Percentiles rank a stretch among this genome's conserved stretches.
Evolutionary conservation across 1,140 invertebrate species (phyloP).

Genomic region (Thaumatotibia leucotreta): DNA sequence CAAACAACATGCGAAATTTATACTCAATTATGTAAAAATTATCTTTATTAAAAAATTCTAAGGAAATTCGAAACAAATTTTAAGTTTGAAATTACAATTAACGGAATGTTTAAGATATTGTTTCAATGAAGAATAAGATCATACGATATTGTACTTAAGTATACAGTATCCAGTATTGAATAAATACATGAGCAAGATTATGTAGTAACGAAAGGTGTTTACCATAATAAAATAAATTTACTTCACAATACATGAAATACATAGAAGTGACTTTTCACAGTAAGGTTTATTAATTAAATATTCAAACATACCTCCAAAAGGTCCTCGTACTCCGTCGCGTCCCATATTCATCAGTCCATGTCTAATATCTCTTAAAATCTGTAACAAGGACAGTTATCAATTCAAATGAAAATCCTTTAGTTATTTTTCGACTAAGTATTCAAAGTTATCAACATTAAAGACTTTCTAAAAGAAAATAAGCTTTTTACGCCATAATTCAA

Average conservation of each 20-base stretch:
- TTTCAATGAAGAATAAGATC: too few relatives aligned
- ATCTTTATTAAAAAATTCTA: conserved; percentile 1
- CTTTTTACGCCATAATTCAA: conserved; percentile 23
- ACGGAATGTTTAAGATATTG: too few relatives aligned
- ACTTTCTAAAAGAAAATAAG: conserved; percentile 25
- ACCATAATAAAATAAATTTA: too few relatives aligned
- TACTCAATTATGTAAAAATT: conserved; percentile 19
- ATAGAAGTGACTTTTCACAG: neutral
- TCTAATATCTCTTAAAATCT: conserved; percentile 90
- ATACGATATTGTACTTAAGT: too few relatives aligned
- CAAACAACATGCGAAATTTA: conserved; percentile 52
- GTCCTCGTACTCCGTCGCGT: conserved; percentile 83
- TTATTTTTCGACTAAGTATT: neutral
- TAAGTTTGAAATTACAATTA: too few relatives aligned
- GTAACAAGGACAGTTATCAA: conserved; percentile 62
- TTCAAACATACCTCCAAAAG: conserved; percentile 77
- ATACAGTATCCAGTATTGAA: too few relatives aligned
- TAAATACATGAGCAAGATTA: too few relatives aligned
- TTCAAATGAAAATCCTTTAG: neutral
- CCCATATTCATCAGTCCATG: conserved; percentile 89
- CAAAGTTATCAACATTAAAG: conserved; percentile 23
- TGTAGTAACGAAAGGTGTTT: too few relatives aligned
- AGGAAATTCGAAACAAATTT: too few relatives aligned
- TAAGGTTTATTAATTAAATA: neutral
- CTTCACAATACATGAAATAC: too few relatives aligned